Conservation (phyloP, 2,797 vertebrate genomes). For the Gymnodraco acuticeps region DNA sequence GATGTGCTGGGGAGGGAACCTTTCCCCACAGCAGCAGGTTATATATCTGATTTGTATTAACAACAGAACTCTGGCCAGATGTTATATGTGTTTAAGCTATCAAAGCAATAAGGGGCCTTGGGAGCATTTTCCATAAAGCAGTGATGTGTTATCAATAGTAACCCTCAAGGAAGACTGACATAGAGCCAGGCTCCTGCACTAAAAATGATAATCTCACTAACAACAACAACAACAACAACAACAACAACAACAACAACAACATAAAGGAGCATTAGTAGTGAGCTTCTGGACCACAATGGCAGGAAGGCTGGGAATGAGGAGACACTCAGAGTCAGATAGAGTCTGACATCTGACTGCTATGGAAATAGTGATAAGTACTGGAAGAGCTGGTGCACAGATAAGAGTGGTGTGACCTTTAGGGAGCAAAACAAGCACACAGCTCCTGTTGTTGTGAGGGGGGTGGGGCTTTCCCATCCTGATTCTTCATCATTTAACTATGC, state of each 20-base stretch:
- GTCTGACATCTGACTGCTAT: slow-evolving; percentile 21
- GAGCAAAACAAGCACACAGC: slow-evolving; percentile 52
- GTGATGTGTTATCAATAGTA: slow-evolving; percentile 1
- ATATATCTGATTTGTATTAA: slow-evolving; percentile 7
- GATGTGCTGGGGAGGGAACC: slow-evolving; percentile 24
- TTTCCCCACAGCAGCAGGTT: slow-evolving; percentile 10
- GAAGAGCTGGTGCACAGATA: slow-evolving; percentile 72
- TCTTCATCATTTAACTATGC: neutral
- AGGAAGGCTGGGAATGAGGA: slow-evolving; percentile 65
- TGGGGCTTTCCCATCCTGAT: neutral
- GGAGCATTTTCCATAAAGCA: neutral
- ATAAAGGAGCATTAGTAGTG: neutral
- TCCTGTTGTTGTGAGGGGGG: slow-evolving; percentile 35
- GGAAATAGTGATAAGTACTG: slow-evolving; percentile 48
- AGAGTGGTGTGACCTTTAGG: slow-evolving; percentile 59
- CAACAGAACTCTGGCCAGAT: neutral
- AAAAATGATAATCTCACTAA: slow-evolving; percentile 24
- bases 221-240: neutral
- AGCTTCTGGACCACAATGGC: slow-evolving; percentile 62
- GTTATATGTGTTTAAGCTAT: neutral
- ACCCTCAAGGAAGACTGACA: slow-evolving; percentile 15
- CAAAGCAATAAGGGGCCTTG: neutral
- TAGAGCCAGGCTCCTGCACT: slow-evolving; percentile 34
- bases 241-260: neutral
- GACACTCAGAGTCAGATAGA: slow-evolving; percentile 26